Percentiles rank a stretch among this genome's conserved stretches.
Evolutionary conservation across 2,113 vertebrate species (phyloP).

Genomic region (Pollimyrus isidori): DNA sequence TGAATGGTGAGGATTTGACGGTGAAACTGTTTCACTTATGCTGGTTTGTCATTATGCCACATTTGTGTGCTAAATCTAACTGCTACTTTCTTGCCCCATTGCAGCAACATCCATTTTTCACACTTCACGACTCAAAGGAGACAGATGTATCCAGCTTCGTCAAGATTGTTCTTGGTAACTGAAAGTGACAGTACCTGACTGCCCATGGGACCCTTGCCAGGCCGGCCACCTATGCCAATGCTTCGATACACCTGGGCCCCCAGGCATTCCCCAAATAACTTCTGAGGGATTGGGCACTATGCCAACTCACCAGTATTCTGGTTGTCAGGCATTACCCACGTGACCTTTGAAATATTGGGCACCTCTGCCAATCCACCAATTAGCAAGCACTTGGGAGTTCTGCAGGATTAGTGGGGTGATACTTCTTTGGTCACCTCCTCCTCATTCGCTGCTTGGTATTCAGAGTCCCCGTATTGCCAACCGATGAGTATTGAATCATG

Average conservation of each 20-base stretch:
- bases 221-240: slow-evolving; percentile 39
- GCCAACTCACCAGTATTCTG: neutral
- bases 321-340: neutral
- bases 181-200: slow-evolving; percentile 46
- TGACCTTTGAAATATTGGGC: neutral
- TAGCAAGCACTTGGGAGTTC: neutral
- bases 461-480: slow-evolving; percentile 62
- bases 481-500: neutral
- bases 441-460: slow-evolving; percentile 56
- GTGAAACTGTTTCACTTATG: neutral
- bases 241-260: slow-evolving; percentile 27
- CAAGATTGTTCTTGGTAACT: slow-evolving; percentile 83
- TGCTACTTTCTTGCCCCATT: neutral
- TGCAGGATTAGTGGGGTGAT: neutral
- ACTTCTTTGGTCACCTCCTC: neutral
- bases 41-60: neutral
- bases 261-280: neutral
- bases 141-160: slow-evolving; percentile 95
- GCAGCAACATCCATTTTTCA: slow-evolving; percentile 93
- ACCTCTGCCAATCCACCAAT: neutral
- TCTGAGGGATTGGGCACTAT: neutral
- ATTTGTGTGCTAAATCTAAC: neutral
- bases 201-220: slow-evolving; percentile 45
- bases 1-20: neutral
- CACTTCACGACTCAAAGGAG: slow-evolving; percentile 86